These are phyloP conservation scores for Arrhopalites spinosus DNA, from an alignment of 2,888 invertebrate genomes.

Conservation along the genomic window DNA sequence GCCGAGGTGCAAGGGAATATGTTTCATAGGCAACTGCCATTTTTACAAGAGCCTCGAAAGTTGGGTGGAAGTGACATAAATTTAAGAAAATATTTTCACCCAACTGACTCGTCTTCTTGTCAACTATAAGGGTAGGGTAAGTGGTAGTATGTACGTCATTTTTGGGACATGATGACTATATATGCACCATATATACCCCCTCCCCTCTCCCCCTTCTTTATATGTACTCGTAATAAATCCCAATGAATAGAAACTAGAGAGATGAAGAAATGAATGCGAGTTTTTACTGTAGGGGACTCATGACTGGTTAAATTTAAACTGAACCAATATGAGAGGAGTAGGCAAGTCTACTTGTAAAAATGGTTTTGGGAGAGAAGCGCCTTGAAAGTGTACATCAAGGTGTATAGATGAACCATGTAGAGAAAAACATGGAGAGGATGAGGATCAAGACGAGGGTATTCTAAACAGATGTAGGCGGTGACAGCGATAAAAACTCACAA, in stretches of 20 bases:
- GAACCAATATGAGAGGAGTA: slow-evolving; percentile 15
- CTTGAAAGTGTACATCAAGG: too few species aligned
- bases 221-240: slow-evolving; percentile 4
- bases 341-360: not conserved
- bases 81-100: slow-evolving; percentile 32
- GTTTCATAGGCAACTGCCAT: not conserved
- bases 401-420: too few species aligned
- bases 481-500: slow-evolving; percentile 28
- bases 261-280: not conserved
- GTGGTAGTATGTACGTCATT: not conserved
- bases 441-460: not conserved
- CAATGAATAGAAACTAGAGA: slow-evolving; percentile 7
- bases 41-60: slow-evolving; percentile 12
- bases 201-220: not conserved
- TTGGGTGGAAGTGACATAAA: slow-evolving; percentile 38
- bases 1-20: not conserved
- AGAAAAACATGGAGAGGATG: too few species aligned
- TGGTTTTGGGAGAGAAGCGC: too few species aligned
- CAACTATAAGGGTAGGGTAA: not conserved
- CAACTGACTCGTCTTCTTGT: slow-evolving; percentile 27
- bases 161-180: not conserved
- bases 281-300: slow-evolving; percentile 5
- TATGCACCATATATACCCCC: not conserved
- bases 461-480: slow-evolving; percentile 24
- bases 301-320: slow-evolving; percentile 30